Conservation (phyloP, 2,888 invertebrate species). For the Danaus chrysippus region DNA sequence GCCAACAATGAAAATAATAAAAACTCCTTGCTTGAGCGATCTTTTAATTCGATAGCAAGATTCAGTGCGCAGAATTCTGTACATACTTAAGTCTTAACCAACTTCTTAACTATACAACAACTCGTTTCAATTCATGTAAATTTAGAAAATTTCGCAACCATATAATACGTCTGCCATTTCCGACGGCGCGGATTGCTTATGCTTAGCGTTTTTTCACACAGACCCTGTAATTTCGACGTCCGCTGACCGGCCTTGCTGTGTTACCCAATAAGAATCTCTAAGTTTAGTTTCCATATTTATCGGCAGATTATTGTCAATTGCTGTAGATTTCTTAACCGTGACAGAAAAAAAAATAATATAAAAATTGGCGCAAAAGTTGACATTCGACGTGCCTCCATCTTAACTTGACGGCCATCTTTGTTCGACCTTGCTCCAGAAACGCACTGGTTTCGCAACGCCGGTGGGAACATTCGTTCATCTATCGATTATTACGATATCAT, state of each 20-base stretch:
- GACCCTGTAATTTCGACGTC: conserved; percentile 51
- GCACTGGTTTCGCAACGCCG: conserved; percentile 63
- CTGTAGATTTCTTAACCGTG: conserved; percentile 4
- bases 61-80: too few species aligned
- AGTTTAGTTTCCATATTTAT: conserved; percentile 13
- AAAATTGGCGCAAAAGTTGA: conserved; percentile 66
- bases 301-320: conserved; percentile 14
- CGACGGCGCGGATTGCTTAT: conserved; percentile 40
- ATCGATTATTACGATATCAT: conserved; percentile 46
- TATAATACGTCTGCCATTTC: conserved; percentile 36
- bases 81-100: too few species aligned
- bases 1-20: too few species aligned
- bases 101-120: not conserved
- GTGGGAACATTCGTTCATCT: conserved; percentile 66
- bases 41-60: too few species aligned
- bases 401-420: conserved; percentile 62
- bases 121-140: conserved; percentile 12
- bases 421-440: conserved; percentile 73
- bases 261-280: conserved; percentile 46
- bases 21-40: too few species aligned
- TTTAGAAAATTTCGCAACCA: conserved; percentile 30
- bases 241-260: conserved; percentile 44
- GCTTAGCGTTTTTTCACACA: conserved; percentile 56
- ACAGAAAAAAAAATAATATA: conserved; percentile 31
- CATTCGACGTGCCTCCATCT: conserved; percentile 59